Base-by-base conservation (phyloP, 2,797 vertebrate genomes). In the Podargus strigoides region DNA sequence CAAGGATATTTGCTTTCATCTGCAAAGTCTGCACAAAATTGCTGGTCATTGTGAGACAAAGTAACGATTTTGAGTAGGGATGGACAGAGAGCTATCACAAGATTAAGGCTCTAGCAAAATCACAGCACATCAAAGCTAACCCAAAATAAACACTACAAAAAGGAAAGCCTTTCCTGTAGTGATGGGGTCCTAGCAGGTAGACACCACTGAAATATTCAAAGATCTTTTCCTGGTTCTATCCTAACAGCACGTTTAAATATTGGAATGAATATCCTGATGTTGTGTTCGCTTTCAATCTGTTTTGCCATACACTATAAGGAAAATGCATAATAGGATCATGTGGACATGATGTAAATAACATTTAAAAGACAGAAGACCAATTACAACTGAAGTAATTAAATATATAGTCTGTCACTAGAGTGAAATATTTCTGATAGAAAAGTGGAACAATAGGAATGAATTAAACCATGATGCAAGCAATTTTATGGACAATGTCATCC, bases 1-100 rank as follows among this genome's bases (percentile, higher is more conserved):
- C 22, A 87, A 59, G 67, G 26, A n/a, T 53, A 53, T 24, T 72
- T 82, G 14, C 87, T 96, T 92, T 93, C 63, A 89, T 89, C 94
- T 85, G 66, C 41, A 36, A 88, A 84, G 41, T 32, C 70, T 90
- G 17, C n/a, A 46, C 14, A 60, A 89, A 90, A 93, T 93, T 90
- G 42, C 79, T 21, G 22, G 42, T 75, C 24, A 72, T 94, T 84
- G 75, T 87, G 34, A 74, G 14, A 52, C 14, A 60, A 9, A 44
- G 34, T 26, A 90, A 50, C 32, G 46, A 78, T 56, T 87, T 69
- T 59, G 39, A 60, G 32, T 36, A 59, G 9, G 7, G 36, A 41
- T 44, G 15, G 50, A 55, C 18, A 64, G 66, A 90, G 89, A 81
- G 8, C 37, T 72, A 15, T 41, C 36, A 22, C 27, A 81, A 86